Base-by-base conservation (phyloP, 1,140 invertebrate genomes). In the Drosophila subobscura region DNA sequence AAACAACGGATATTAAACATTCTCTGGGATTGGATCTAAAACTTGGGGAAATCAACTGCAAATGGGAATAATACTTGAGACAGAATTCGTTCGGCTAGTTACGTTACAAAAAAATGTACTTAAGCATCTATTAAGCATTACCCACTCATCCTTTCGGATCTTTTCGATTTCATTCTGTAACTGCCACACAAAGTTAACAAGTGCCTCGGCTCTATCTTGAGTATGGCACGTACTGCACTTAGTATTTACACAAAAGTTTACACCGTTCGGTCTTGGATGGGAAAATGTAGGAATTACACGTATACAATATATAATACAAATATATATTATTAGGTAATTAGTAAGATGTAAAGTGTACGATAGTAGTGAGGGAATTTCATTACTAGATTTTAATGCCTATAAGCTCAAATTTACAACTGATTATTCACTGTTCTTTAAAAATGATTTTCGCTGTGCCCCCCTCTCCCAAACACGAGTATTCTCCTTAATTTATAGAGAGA, bases 371-470 rank as follows among this genome's bases (percentile, higher is more conserved):
- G 63, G 65, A 67, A 55, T 49, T 37, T 37, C 33, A 37, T 37
- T 49, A 29, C 65, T 68, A 68, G 25, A 37, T 20, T 46, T 40
- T 73, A 83, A 81, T 88, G 84, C 78, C 83, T 88, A 88, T 88
- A 88, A 88, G 83, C 83, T 88, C 83, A 88, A 88, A 88, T 88
- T 88, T 88, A 81, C 83, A 88, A 88, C 83, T 88, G 83, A 88
- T 88, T 88, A 74, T 70, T 83, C 74, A 56, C 67, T 65, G 67
- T 65, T 75, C 22, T 58, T 49, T 29, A 44, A 60, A 57, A 50
- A 61, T 66, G 66, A 71, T 72, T 64, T 63, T 65, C 58, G 60
- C 60, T 64, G 60, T 61, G 41, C 5, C 51, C 25, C 25, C 46
- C 42, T 22, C 33, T 27, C 5, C 3, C 33, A 12, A 6, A 16